phyloP scores from a whole-genome alignment of 2,888 invertebrate species.

The Phyllotreta cruciferae region DNA sequence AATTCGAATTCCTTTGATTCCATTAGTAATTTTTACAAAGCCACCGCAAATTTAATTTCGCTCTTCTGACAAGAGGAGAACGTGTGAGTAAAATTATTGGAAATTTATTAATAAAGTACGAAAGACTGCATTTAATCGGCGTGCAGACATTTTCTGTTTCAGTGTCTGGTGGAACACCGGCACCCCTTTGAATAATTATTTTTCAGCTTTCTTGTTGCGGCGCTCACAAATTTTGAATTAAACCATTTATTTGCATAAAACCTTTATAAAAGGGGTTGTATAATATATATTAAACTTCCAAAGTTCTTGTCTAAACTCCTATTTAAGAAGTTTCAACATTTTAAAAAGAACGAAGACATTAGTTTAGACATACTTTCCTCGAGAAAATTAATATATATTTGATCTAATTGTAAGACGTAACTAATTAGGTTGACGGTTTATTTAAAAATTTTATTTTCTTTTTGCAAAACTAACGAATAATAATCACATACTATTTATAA shows the following conservation, averaged over 20 bases:
- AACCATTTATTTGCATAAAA: constrained; percentile 48
- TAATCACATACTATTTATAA: too few species aligned
- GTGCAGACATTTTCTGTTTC: constrained; percentile 29
- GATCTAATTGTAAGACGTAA: not conserved
- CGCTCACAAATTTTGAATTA: constrained; percentile 44
- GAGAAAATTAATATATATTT: constrained; percentile 16
- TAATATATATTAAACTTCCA: constrained; percentile 40
- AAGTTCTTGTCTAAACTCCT: constrained; percentile 39
- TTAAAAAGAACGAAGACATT: constrained; percentile 36
- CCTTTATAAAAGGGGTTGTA: constrained; percentile 43
- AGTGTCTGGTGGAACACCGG: constrained; percentile 2
- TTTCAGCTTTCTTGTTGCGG: constrained; percentile 45
- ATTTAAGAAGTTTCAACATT: constrained; percentile 40
- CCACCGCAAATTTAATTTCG: not conserved
- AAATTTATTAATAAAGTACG: constrained; percentile 3
- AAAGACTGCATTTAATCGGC: not conserved
- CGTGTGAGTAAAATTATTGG: not conserved
- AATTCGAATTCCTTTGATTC: too few species aligned
- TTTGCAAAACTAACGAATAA: too few species aligned
- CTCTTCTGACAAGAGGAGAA: constrained; percentile 10
- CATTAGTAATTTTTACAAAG: too few species aligned
- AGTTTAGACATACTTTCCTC: constrained; percentile 32
- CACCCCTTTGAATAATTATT: constrained; percentile 46
- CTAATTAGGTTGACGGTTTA: not conserved
- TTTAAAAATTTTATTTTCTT: not conserved